Evolutionary conservation across 2,113 vertebrate genomes (phyloP), one percentile per base, ranked within the genome.

Genomic region (Pavo muticus): DNA sequence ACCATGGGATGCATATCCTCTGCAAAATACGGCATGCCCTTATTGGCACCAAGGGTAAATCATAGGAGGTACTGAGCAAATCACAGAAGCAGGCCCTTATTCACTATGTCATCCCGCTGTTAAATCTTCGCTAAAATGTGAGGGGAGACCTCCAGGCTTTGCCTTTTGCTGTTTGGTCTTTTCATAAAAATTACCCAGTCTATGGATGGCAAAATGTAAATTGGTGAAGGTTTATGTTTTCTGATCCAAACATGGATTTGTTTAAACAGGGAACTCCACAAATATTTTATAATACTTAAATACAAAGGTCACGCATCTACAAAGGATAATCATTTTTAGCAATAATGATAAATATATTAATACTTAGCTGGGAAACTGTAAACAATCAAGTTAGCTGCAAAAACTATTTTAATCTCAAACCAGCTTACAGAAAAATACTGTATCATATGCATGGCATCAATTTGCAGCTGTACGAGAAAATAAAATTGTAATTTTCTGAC

Each of bases 101-200:
- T 97, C 94, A 93, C 92, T 65, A 82, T 96, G 92, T 94, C 91
- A 93, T 81, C 88, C 80, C 6, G 37, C 94, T 84, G 93, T 67
- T 96, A 95, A 97, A 96, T 96, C 95, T 96, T 93, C 2, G 2
- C 93, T 96, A 91, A 95, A 95, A 95, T 84, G 85, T 88, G 93
- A 95, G 90, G 86, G 80, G 48, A 95, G 83, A 91, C 72, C 73
- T 90, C 67, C 1, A 93, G 90, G 83, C 83, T 94, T 90, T 91
- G 86, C 91, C 92, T 93, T 86, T 88, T 87, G 39, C 88, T 68
- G 88, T 78, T 94, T 68, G 65, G 84, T 93, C 65, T 88, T 91
- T 90, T 94, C 70, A 90, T 78, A 84, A 96, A 95, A 88, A 91
- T 75, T 87, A 96, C 39, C 76, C 69, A 91, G 40, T 54, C 27